Percentiles rank a stretch among this genome's conserved stretches.
Evolutionary conservation across 2,888 invertebrate genomes (phyloP).

Genomic region (Eupithecia dodoneata): DNA sequence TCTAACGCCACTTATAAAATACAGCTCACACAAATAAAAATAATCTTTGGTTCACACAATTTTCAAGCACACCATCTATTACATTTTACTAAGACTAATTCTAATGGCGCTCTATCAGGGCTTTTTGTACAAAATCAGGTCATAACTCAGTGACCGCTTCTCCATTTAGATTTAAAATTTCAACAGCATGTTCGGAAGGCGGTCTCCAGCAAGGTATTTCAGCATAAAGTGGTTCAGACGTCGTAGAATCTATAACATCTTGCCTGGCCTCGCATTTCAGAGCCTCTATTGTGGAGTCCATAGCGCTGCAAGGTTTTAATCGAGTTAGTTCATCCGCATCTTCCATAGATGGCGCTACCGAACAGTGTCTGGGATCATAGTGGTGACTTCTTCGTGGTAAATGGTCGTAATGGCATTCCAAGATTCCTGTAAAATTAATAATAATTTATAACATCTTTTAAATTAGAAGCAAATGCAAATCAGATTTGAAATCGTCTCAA

Average conservation of each 20-base stretch:
- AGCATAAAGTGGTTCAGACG: slow-evolving; percentile 86
- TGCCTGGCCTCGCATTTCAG: slow-evolving; percentile 76
- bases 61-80: slow-evolving; percentile 59
- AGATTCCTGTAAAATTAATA: slow-evolving; percentile 65
- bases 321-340: slow-evolving; percentile 59
- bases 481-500: too few species aligned
- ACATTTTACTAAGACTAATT: slow-evolving; percentile 38
- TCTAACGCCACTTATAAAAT: slow-evolving; percentile 25
- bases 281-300: slow-evolving; percentile 75
- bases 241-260: slow-evolving; percentile 71
- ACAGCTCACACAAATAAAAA: slow-evolving; percentile 18
- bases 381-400: slow-evolving; percentile 75
- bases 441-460: not conserved
- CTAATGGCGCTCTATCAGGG: not conserved
- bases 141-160: slow-evolving; percentile 83
- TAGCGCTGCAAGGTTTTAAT: slow-evolving; percentile 61
- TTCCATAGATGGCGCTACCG: slow-evolving; percentile 70
- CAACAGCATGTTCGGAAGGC: slow-evolving; percentile 76
- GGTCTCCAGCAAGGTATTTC: slow-evolving; percentile 86
- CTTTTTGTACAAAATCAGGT: slow-evolving; percentile 43
- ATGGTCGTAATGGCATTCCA: slow-evolving; percentile 87
- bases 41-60: slow-evolving; percentile 50
- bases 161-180: slow-evolving; percentile 73
- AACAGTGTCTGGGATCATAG: slow-evolving; percentile 58
- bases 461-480: not conserved